phyloP scores from a whole-genome alignment of 2,113 vertebrate genomes.

The Elaphurus davidianus region DNA sequence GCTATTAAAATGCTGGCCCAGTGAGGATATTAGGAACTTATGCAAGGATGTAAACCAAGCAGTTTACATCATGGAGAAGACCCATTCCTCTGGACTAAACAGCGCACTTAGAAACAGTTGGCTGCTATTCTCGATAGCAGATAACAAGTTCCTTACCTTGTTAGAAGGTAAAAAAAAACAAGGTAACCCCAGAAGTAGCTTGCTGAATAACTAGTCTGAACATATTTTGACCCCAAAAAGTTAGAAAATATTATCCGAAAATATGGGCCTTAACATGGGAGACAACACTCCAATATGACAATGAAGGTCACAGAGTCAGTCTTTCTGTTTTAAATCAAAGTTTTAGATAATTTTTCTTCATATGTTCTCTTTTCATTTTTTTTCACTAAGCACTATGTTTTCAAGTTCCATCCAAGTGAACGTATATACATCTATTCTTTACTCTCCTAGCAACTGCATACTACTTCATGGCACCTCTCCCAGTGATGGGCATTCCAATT shows the following conservation, averaged over 20 bases:
- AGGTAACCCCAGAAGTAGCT: not conserved
- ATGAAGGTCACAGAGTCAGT: not conserved
- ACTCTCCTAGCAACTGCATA: not conserved
- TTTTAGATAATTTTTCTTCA: not conserved
- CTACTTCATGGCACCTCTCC: not conserved
- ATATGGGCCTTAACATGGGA: not conserved
- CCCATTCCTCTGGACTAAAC: not conserved
- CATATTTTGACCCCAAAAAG: not conserved
- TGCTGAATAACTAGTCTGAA: not conserved
- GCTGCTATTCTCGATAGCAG: not conserved
- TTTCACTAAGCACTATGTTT: not conserved
- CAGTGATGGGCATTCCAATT: not conserved
- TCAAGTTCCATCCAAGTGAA: not conserved
- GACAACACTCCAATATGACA: not conserved
- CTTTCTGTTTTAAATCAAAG: not conserved
- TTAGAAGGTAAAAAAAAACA: not conserved
- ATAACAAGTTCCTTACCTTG: not conserved
- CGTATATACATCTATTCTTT: not conserved
- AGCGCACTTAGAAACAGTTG: not conserved
- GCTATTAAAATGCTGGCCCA: not conserved
- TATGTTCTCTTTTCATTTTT: not conserved
- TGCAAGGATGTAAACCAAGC: not conserved
- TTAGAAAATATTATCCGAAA: not conserved
- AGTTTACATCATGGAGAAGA: not conserved
- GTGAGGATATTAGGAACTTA: not conserved